Evolutionary conservation across 1,140 invertebrate genomes (phyloP), one percentile per base, ranked within the genome.

Genomic region (Microplitis mediator): DNA sequence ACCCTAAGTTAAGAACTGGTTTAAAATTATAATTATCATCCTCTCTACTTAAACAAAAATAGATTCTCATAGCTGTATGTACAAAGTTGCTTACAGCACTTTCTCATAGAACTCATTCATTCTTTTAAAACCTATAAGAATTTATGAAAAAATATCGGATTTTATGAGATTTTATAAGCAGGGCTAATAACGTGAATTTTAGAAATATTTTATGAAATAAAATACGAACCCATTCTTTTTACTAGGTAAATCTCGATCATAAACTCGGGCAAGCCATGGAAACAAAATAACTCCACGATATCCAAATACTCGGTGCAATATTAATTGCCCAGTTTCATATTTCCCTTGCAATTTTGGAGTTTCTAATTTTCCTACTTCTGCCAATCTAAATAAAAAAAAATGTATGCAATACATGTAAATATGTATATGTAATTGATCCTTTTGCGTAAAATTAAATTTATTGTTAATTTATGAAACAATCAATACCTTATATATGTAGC

Each of bases 201-300:
- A 23, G 2, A 23, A 23, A 23, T 23, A 23, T 23, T 23, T 23
- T 2, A 23, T 2, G 23, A 23, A 23, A 23, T 23, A 23, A 23
- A 23, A 23, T 23, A 23, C 23, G 23, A 23, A 84, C 87, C 80
- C 80, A 78, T 87, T 79, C 78, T 82, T 82, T 75, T 80, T 84
- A 63, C 86, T 89, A 6, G 93, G 92, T 51, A 93, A 85, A 90
- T 98, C 96, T 81, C 96, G 89, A 81, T 99, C 97, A 81, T 97
- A 98, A 9, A 98, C 96, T 83, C 93, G 90, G 4, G 97, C 97
- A 54, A 95, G 87, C 97, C 97, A 99, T 4, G 97, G 97, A 85
- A 98, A 98, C 23, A 99, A 88, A 72, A 98, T 92, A 5, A 98
- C 96, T 9, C 97, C 97, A 79, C 97, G 89, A 84, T 99, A 99